phyloP scores from a whole-genome alignment of 2,113 vertebrate genomes.

The Octodon degus region DNA sequence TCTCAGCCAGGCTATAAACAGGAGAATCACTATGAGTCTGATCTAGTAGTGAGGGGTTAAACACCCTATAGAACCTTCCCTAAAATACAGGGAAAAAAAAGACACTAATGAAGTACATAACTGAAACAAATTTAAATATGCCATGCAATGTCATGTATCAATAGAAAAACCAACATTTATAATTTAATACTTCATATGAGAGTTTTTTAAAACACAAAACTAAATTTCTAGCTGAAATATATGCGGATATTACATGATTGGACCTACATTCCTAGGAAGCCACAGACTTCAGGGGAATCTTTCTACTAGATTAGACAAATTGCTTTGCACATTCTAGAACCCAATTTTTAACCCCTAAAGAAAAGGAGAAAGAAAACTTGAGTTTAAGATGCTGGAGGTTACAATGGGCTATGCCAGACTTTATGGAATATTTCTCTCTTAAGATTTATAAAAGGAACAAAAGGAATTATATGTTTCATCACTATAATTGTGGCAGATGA shows the following conservation, averaged over 20 bases:
- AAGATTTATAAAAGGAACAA: not conserved
- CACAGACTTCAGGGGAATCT: not conserved
- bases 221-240: slow-evolving; percentile 29
- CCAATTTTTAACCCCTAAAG: not conserved
- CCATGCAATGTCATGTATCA: not conserved
- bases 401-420: not conserved
- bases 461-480: not conserved
- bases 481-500: not conserved
- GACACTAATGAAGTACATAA: not conserved
- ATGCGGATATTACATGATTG: not conserved
- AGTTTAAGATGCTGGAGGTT: not conserved
- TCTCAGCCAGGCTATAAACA: too few species aligned
- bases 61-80: too few species aligned
- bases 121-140: slow-evolving; percentile 24
- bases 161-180: slow-evolving; percentile 8
- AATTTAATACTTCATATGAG: not conserved
- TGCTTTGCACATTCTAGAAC: not conserved
- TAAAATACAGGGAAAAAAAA: not conserved
- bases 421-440: slow-evolving; percentile 33
- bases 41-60: too few species aligned
- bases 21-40: too few species aligned
- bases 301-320: not conserved
- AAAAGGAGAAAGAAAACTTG: slow-evolving; percentile 22
- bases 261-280: not conserved
- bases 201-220: not conserved